Evolutionary conservation across 2,113 vertebrate species (phyloP).

Genomic region (Phylloscopus whistleri): DNA sequence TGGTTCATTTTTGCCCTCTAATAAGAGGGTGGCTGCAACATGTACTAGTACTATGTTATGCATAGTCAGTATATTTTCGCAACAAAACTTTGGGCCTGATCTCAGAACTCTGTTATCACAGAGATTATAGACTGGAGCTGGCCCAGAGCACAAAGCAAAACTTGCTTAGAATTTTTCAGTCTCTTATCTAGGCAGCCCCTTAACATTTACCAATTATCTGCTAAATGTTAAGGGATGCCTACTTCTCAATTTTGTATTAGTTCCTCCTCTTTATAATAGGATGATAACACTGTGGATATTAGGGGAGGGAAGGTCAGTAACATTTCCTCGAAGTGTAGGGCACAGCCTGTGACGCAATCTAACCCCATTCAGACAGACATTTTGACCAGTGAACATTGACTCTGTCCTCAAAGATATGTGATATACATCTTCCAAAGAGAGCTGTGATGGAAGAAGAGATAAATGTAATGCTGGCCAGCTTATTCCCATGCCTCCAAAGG

Average conservation of each 20-base stretch:
- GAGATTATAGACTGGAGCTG: not conserved
- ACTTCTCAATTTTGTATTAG: accelerated
- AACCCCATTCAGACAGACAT: not conserved
- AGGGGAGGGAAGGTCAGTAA: not conserved
- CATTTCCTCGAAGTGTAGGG: not conserved
- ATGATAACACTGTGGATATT: not conserved
- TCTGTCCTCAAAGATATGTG: not conserved
- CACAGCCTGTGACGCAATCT: not conserved
- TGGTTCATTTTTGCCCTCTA: not conserved
- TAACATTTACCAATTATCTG: not conserved
- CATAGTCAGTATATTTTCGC: not conserved
- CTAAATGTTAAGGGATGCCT: not conserved
- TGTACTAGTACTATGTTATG: not conserved
- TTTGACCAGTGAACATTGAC: not conserved
- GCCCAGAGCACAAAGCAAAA: not conserved
- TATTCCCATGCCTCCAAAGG: not conserved
- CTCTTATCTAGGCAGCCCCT: not conserved
- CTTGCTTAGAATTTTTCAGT: not conserved
- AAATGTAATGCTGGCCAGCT: not conserved
- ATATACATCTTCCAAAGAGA: not conserved
- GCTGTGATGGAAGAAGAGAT: not conserved
- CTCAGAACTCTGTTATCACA: not conserved
- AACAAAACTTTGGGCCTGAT: not conserved
- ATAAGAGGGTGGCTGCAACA: not conserved
- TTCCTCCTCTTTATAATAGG: not conserved